A percentile compares a stretch with the other conserved stretches of the same genome.
phyloP scores from a whole-genome alignment of 2,113 vertebrate genomes.

The Anser cygnoides region DNA sequence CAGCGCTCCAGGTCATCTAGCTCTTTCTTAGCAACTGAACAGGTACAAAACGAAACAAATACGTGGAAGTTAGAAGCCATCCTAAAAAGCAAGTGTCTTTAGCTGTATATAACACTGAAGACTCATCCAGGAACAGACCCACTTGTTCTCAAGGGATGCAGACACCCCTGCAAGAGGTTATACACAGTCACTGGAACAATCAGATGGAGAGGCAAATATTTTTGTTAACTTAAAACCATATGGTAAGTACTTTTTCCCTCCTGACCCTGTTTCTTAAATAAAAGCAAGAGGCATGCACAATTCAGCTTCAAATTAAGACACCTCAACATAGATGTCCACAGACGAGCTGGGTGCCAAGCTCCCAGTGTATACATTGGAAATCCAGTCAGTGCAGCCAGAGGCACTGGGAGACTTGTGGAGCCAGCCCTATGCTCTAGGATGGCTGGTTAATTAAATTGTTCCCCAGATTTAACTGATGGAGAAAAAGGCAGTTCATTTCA shows the following conservation, averaged over 20 bases:
- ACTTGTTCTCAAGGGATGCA: not conserved
- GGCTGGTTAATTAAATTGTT: not conserved
- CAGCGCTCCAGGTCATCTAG: conserved; percentile 71
- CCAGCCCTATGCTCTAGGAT: not conserved
- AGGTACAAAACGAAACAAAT: conserved; percentile 6
- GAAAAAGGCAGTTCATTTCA: not conserved
- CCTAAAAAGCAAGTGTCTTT: not conserved
- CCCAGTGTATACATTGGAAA: not conserved
- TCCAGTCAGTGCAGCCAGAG: not conserved
- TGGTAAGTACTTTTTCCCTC: not conserved
- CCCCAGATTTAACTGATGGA: not conserved
- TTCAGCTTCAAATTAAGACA: conserved; percentile 7
- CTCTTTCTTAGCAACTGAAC: conserved; percentile 82
- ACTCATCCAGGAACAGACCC: not conserved
- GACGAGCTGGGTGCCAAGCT: not conserved
- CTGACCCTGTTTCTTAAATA: not conserved
- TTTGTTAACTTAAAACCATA: not conserved
- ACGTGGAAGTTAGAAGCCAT: not conserved
- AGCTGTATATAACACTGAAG: not conserved
- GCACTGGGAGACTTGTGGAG: not conserved
- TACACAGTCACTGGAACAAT: not conserved
- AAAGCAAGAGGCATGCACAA: not conserved
- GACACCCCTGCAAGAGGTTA: not conserved
- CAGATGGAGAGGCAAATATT: not conserved
- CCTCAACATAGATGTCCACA: not conserved